These are phyloP conservation scores for Drosophila ananassae DNA, from an alignment of 1,140 invertebrate genomes.

Conservation along the genomic window DNA sequence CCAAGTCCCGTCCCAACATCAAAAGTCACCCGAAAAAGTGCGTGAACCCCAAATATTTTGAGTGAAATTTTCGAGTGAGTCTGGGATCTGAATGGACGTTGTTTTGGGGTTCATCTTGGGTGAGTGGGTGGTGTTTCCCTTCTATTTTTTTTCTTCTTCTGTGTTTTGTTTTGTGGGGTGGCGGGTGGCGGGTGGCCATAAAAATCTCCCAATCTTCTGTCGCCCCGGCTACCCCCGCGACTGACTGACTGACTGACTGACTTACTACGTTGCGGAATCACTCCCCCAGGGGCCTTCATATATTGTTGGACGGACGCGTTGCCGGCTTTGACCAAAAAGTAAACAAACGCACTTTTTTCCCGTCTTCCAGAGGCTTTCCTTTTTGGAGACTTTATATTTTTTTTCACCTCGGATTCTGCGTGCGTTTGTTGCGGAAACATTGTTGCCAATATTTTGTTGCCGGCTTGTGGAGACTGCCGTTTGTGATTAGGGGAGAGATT, in stretches of 20 bases:
- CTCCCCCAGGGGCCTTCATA: constrained; percentile 51
- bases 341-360: constrained; percentile 73
- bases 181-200: constrained; percentile 35
- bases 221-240: constrained; percentile 25
- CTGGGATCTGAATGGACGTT: constrained; percentile 35
- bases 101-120: constrained; percentile 31
- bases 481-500: constrained; percentile 38
- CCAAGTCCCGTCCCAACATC: background rate
- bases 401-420: constrained; percentile 15
- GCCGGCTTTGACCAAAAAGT: constrained; percentile 71
- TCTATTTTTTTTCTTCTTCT: background rate
- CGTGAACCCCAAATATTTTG: constrained; percentile 53
- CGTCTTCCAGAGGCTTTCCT: background rate
- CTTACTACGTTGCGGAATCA: constrained; percentile 49
- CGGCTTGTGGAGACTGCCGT: constrained; percentile 15
- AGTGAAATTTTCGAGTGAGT: constrained; percentile 55
- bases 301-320: constrained; percentile 47
- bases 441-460: constrained; percentile 41
- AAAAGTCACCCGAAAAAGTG: constrained; percentile 50
- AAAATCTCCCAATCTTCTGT: constrained; percentile 43
- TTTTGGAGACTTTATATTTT: constrained; percentile 67
- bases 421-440: constrained; percentile 59
- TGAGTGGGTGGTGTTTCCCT: background rate
- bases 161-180: constrained; percentile 4
- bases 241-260: constrained; percentile 52